phyloP scores from a whole-genome alignment of 2,888 invertebrate genomes.

The Eulithis testata region DNA sequence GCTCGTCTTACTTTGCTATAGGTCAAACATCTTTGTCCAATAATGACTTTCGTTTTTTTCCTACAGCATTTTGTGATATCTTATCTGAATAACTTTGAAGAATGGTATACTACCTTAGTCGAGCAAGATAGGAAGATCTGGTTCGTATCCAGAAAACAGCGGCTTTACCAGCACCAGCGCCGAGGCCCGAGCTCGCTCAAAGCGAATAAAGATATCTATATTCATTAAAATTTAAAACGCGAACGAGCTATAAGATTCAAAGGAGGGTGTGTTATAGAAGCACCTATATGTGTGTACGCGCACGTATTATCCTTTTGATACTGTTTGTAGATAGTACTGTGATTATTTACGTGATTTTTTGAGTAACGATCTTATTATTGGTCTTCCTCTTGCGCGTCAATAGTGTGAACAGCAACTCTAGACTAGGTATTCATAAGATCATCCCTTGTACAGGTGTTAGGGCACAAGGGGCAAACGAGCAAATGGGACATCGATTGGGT shows the following conservation, averaged over 20 bases:
- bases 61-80: too few relatives aligned
- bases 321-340: conserved; percentile 29
- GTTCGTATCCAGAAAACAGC: conserved; percentile 38
- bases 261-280: conserved; percentile 51
- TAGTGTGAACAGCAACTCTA: too few relatives aligned
- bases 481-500: too few relatives aligned
- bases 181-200: conserved; percentile 62
- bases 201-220: conserved; percentile 80
- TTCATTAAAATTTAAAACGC: conserved; percentile 82
- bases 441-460: too few relatives aligned
- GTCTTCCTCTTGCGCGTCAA: not conserved
- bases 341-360: conserved; percentile 24
- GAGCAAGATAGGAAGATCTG: not conserved
- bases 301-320: conserved; percentile 29
- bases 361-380: conserved; percentile 7
- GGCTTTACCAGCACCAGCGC: conserved; percentile 52
- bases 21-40: too few relatives aligned
- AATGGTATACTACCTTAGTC: too few relatives aligned
- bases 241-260: conserved; percentile 75
- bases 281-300: conserved; percentile 34
- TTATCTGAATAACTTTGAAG: too few relatives aligned
- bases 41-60: too few relatives aligned
- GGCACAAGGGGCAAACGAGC: too few relatives aligned
- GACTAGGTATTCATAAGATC: too few relatives aligned
- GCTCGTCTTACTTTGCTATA: too few relatives aligned